A percentile compares a stretch with the other conserved stretches of the same genome.
These are phyloP conservation scores for Harpagoxenus sublaevis DNA, from an alignment of 2,888 invertebrate species.

Conservation along the genomic window DNA sequence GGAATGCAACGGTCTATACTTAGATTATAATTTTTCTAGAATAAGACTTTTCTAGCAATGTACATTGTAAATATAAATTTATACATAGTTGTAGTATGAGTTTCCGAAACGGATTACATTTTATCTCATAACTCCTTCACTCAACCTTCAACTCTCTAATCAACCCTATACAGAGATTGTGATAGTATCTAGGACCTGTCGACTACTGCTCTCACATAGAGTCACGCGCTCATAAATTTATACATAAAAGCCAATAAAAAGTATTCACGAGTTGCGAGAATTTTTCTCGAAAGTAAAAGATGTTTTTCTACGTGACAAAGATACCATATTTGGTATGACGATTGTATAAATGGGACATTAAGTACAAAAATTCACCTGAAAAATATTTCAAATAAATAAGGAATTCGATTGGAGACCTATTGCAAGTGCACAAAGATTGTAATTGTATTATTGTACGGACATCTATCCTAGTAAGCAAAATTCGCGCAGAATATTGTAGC, in stretches of 20 bases:
- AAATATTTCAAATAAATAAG: not conserved
- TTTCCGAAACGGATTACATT: not conserved
- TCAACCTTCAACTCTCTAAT: not conserved
- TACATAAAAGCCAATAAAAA: slow-evolving; percentile 68
- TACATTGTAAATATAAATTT: slow-evolving; percentile 75
- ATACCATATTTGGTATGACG: not conserved
- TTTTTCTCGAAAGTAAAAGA: not conserved
- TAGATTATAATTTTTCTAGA: slow-evolving; percentile 60
- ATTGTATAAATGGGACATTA: not conserved
- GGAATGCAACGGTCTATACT: slow-evolving; percentile 58
- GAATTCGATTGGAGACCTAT: not conserved
- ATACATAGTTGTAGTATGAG: slow-evolving; percentile 54
- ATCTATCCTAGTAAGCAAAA: not conserved
- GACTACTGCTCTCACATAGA: not conserved
- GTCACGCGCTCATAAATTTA: slow-evolving; percentile 59
- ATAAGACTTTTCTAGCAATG: slow-evolving; percentile 67
- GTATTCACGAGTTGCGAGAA: slow-evolving; percentile 38
- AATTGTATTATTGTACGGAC: not conserved
- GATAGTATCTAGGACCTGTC: not conserved
- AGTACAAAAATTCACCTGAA: not conserved
- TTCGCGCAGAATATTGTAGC: not conserved
- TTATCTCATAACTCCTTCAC: not conserved
- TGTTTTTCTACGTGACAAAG: not conserved
- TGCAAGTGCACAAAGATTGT: not conserved
- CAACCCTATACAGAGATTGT: not conserved